Percentiles rank a stretch among this genome's conserved stretches.
Evolutionary conservation across 2,888 invertebrate species (phyloP).

Genomic region (Pedicia rivosa): DNA sequence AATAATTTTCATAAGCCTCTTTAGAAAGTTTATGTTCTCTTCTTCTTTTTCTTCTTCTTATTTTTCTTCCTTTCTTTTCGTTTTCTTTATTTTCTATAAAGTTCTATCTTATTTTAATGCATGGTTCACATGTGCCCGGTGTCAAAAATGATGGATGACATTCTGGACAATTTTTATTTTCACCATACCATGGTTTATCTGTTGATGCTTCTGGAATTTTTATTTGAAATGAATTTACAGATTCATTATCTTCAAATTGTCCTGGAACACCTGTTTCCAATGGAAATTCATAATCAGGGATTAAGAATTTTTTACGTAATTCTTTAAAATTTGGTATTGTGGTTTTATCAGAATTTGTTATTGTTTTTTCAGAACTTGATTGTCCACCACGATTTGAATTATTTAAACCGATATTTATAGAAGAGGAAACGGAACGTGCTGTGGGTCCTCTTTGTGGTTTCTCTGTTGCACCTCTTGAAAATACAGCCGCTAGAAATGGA

Average conservation of each 20-base stretch:
- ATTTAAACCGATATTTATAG: not conserved
- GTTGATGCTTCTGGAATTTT: slow-evolving; percentile 32
- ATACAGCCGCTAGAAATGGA: slow-evolving; percentile 10
- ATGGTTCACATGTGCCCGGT: slow-evolving; percentile 48
- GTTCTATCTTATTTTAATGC: slow-evolving; percentile 35
- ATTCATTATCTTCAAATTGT: slow-evolving; percentile 37
- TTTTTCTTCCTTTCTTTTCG: too few species aligned
- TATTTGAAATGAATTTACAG: slow-evolving; percentile 43
- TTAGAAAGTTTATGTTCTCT: too few species aligned
- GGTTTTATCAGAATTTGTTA: not conserved
- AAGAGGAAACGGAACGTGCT: slow-evolving; percentile 11
- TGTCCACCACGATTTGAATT: too few species aligned
- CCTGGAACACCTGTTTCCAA: slow-evolving; percentile 37
- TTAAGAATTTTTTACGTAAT: slow-evolving; percentile 40
- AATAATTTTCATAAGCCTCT: too few species aligned
- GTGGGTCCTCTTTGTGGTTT: slow-evolving; percentile 14
- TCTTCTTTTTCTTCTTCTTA: too few species aligned
- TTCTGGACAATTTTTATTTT: slow-evolving; percentile 43
- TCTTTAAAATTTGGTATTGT: slow-evolving; percentile 29
- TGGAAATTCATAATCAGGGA: slow-evolving; percentile 44
- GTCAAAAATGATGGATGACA: slow-evolving; percentile 45
- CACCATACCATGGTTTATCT: slow-evolving; percentile 32
- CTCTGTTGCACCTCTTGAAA: not conserved
- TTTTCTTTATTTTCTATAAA: too few species aligned
- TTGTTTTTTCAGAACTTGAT: not conserved